These are phyloP conservation scores for Phortica magna DNA, from an alignment of 2,888 invertebrate species.

Conservation along the genomic window DNA sequence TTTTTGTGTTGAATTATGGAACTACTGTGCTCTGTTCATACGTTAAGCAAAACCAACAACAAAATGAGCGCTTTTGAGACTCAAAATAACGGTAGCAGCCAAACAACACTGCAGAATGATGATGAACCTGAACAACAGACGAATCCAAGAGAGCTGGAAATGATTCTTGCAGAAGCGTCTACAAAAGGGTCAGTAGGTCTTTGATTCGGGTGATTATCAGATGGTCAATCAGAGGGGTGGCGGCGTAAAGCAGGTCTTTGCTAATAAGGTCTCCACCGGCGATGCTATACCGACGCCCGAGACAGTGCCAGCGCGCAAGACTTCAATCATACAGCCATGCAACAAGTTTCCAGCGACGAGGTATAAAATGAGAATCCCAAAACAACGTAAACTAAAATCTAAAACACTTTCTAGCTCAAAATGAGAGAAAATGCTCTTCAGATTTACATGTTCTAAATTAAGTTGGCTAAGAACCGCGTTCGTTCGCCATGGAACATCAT, in stretches of 20 bases:
- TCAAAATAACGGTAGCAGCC: conserved; percentile 50
- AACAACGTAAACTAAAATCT: not conserved
- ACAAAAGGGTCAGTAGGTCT: conserved; percentile 98
- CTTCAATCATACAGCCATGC: conserved; percentile 92
- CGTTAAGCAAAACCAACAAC: not conserved
- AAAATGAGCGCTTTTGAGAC: conserved; percentile 72
- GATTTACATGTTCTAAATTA: not conserved
- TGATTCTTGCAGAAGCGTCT: conserved; percentile 94
- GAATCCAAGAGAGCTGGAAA: conserved; percentile 87
- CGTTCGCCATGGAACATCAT: too few species aligned
- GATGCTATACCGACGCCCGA: conserved; percentile 97
- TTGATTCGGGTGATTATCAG: conserved; percentile 99
- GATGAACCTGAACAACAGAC: conserved; percentile 57
- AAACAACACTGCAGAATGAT: conserved; percentile 65
- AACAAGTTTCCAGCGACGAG: conserved; percentile 78
- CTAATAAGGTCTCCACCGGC: conserved; percentile 87
- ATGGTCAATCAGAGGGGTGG: conserved; percentile 97
- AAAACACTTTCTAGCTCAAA: not conserved
- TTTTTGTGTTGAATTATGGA: too few species aligned
- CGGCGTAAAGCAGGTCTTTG: conserved; percentile 81
- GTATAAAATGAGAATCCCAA: conserved; percentile 56
- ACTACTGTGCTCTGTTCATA: not conserved
- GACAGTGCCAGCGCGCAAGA: conserved; percentile 94
- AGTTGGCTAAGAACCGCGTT: too few species aligned
- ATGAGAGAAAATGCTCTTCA: not conserved